A percentile compares a stretch with the other conserved stretches of the same genome.
phyloP scores from a whole-genome alignment of 1,140 invertebrate genomes.

The Drosophila lacteicornis region DNA sequence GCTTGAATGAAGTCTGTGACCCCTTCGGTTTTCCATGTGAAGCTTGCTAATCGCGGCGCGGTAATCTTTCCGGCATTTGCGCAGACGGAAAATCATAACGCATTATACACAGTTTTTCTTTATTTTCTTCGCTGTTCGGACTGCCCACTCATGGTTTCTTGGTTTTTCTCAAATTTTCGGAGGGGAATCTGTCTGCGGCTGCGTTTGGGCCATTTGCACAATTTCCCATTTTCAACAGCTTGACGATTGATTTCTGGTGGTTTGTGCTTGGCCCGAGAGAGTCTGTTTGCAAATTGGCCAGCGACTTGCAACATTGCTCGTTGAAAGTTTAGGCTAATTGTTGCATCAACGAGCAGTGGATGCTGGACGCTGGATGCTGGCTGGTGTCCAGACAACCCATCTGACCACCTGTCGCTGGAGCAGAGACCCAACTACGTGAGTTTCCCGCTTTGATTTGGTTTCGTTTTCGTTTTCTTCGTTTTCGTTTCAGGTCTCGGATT shows the following conservation, averaged over 20 bases:
- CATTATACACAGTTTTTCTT: conserved; percentile 53
- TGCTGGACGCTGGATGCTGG: conserved; percentile 13
- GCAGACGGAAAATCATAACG: conserved; percentile 72
- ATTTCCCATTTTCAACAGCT: conserved; percentile 79
- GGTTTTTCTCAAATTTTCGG: conserved; percentile 25
- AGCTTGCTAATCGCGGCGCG: conserved; percentile 51
- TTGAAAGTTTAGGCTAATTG: conserved; percentile 79
- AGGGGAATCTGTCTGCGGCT: conserved; percentile 41
- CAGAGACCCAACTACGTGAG: conserved; percentile 43
- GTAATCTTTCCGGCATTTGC: conserved; percentile 77
- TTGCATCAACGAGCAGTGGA: conserved; percentile 66
- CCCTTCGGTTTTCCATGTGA: conserved; percentile 33
- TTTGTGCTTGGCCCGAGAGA: conserved; percentile 19
- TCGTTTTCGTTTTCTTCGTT: conserved; percentile 11
- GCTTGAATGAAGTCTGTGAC: conserved; percentile 20
- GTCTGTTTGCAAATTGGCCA: conserved; percentile 66
- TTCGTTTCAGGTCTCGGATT: neutral
- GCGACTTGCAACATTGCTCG: conserved; percentile 60
- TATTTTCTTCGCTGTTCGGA: conserved; percentile 25
- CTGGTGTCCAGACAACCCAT: conserved; percentile 59
- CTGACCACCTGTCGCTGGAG: conserved; percentile 71
- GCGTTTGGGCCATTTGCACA: conserved; percentile 63
- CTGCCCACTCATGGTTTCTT: conserved; percentile 46
- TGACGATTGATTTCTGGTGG: conserved; percentile 74
- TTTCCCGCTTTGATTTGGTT: conserved; percentile 31